Evolutionary conservation across 1,140 invertebrate genomes (phyloP), one percentile per base, ranked within the genome.

Genomic region (Drosophila ironensis): DNA sequence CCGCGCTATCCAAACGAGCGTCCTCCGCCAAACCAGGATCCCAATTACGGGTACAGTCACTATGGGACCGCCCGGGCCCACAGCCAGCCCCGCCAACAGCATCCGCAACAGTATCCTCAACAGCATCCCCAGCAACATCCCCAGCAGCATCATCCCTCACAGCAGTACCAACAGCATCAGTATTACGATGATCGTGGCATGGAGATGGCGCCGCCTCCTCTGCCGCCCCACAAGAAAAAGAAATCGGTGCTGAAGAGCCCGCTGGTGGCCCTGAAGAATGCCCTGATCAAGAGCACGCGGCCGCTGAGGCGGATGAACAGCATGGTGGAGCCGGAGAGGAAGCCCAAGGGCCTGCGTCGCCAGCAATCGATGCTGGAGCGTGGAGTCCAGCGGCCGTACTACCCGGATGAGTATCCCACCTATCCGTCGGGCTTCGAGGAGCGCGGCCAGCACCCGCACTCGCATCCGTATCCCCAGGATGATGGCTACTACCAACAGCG

Each of bases 341-440:
- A 88, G 22, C 69, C 78, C 12, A 88, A 89, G 22, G 72, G 72
- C 5, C 19, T 90, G 14, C 61, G 87, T 0, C 74, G 89, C 3
- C 89, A 90, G 60, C 84, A 90, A 37, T 90, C 89, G 17, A 89
- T 90, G 89, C 63, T 89, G 27, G 89, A 90, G 42, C 61, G 84
- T 2, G 78, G 82, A 4, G 78, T 84, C 7, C 75, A 80, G 25
- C 68, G 88, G 9, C 87, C 87, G 9, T 88, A 88, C 44, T 90
- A 90, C 37, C 81, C 88, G 2, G 88, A 90, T 37, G 84, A 87
- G 41, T 89, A 89, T 66, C 87, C 87, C 41, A 87, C 84, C 3
- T 89, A 88, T 53, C 81, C 88, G 14, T 72, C 88, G 16, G 84
- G 84, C 6, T 72, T 64, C 2, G 75, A 87, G 14, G 71, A 86